Percentiles rank a stretch among this genome's conserved stretches.
These are phyloP conservation scores for Piprites chloris DNA, from an alignment of 2,113 vertebrate species.

Conservation along the genomic window DNA sequence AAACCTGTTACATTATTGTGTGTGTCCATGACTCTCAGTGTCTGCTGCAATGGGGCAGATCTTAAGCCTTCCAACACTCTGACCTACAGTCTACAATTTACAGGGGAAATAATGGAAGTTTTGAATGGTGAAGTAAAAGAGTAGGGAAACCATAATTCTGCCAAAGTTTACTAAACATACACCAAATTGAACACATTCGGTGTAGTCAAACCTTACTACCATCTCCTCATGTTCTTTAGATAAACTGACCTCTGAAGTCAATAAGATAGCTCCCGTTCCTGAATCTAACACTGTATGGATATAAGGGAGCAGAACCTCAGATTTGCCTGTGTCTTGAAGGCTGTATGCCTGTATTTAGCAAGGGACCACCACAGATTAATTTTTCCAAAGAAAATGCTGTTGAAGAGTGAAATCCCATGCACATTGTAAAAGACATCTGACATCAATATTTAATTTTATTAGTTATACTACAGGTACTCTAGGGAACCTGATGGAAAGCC, in stretches of 20 bases:
- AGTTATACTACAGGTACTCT: slow-evolving; percentile 62
- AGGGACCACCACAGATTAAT: neutral
- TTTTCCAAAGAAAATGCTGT: slow-evolving; percentile 19
- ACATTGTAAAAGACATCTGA: slow-evolving; percentile 54
- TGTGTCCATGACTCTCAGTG: neutral
- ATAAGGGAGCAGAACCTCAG: neutral
- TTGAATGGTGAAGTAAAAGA: neutral
- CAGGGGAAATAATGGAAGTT: neutral
- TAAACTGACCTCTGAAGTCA: neutral
- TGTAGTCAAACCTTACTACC: neutral
- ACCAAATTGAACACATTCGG: neutral
- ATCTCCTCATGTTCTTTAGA: neutral
- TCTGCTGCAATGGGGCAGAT: neutral
- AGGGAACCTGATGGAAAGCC: slow-evolving; percentile 43
- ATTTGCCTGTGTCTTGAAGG: neutral
- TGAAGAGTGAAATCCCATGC: neutral
- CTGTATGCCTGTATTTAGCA: neutral
- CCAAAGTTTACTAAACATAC: neutral
- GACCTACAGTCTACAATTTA: neutral
- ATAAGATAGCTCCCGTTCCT: neutral
- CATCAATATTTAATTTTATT: slow-evolving; percentile 74
- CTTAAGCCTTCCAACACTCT: neutral
- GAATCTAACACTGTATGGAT: neutral
- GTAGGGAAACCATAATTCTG: neutral
- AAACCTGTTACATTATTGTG: neutral